Conservation (phyloP, 30 jellyfish, hydroid and myxozoan genomes). For the Mastigias papua region DNA sequence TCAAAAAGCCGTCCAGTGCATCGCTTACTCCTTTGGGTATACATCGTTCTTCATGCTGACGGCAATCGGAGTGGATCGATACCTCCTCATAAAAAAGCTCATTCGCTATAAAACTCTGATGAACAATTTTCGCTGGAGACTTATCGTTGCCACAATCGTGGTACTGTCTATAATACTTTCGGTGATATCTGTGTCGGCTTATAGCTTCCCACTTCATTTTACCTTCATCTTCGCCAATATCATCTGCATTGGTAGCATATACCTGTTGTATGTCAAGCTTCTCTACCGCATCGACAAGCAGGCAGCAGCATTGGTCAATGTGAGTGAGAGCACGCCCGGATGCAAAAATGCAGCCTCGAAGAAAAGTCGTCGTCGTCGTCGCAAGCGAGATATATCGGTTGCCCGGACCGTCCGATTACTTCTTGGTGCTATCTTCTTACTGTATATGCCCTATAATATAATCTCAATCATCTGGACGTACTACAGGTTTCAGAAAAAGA, state of each 20-base stretch:
- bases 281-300: conserved; percentile 63
- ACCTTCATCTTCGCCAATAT: conserved; percentile 30
- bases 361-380: conserved; percentile 59
- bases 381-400: conserved; percentile 67
- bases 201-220: conserved; percentile 49
- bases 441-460: conserved; percentile 69
- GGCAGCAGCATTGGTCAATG: conserved; percentile 9
- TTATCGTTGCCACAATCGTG: conserved; percentile 12
- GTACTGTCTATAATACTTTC: conserved; percentile 23
- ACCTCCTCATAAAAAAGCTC: conserved; percentile 52
- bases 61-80: conserved; percentile 68
- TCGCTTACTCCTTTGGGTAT: conserved; percentile 60
- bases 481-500: conserved; percentile 35
- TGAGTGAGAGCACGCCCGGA: neutral
- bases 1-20: conserved; percentile 46
- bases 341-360: neutral
- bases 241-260: conserved; percentile 41
- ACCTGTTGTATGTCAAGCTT: conserved; percentile 46
- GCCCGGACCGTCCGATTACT: conserved; percentile 54
- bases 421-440: conserved; percentile 55
- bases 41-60: conserved; percentile 60
- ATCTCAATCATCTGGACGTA: conserved; percentile 46
- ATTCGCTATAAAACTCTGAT: conserved; percentile 32
- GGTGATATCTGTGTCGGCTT: conserved; percentile 17
- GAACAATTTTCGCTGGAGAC: conserved; percentile 51